phyloP scores from a whole-genome alignment of 2,888 invertebrate genomes.

The Melitaea athalia region DNA sequence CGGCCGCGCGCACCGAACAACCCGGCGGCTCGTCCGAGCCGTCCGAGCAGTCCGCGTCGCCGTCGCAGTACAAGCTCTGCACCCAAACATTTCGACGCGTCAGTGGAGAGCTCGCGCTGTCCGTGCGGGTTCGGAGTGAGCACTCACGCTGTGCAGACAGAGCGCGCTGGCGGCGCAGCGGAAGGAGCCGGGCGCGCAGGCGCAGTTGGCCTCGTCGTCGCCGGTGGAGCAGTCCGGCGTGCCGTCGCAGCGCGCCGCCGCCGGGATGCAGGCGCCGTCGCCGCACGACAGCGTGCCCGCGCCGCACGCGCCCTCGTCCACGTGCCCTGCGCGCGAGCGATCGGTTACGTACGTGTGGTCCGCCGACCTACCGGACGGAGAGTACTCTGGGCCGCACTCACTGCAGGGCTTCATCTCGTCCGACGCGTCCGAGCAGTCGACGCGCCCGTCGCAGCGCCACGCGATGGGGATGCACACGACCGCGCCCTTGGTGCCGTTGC shows the following conservation, averaged over 20 bases:
- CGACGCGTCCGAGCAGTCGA: slow-evolving; percentile 88
- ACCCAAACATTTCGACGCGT: background rate
- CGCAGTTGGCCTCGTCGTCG: slow-evolving; percentile 82
- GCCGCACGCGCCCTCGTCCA: slow-evolving; percentile 79
- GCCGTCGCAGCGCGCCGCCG: slow-evolving; percentile 86
- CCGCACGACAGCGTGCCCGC: slow-evolving; percentile 85
- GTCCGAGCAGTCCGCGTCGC: slow-evolving; percentile 86
- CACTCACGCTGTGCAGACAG: slow-evolving; percentile 40
- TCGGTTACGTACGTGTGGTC: background rate
- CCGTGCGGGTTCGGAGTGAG: too few species aligned
- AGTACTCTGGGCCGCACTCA: slow-evolving; percentile 6
- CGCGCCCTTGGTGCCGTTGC: slow-evolving; percentile 83
- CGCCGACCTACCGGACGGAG: background rate
- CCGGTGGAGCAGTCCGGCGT: slow-evolving; percentile 85
- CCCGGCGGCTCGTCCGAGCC: slow-evolving; percentile 86
- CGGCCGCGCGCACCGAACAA: slow-evolving; percentile 45
- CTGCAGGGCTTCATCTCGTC: slow-evolving; percentile 81
- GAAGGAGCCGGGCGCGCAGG: slow-evolving; percentile 58
- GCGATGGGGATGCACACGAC: slow-evolving; percentile 85
- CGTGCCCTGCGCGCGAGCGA: slow-evolving; percentile 50
- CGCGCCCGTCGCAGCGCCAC: slow-evolving; percentile 85
- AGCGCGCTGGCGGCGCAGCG: slow-evolving; percentile 55
- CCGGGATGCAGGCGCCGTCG: slow-evolving; percentile 84
- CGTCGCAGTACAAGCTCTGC: slow-evolving; percentile 84
- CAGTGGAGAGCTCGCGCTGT: background rate